These are phyloP conservation scores for Deilephila porcellus DNA, from an alignment of 2,888 invertebrate species.

Conservation along the genomic window DNA sequence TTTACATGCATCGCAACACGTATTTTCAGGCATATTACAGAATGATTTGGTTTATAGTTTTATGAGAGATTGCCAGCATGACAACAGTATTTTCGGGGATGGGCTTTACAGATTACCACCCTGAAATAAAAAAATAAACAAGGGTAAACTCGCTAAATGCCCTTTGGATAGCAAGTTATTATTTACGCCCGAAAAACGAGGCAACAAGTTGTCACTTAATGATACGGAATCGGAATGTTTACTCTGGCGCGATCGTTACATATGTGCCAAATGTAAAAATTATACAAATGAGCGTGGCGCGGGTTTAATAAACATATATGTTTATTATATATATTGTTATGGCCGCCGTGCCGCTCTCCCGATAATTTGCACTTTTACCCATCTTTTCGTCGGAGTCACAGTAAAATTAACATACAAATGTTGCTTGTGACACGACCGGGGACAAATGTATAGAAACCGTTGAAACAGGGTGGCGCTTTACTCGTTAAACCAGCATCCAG, in stretches of 20 bases:
- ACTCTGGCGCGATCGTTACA: conserved; percentile 41
- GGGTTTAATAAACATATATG: conserved; percentile 60
- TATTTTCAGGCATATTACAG: no score
- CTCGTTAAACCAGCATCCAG: conserved; percentile 37
- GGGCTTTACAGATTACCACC: not conserved
- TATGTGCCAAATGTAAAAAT: conserved; percentile 62
- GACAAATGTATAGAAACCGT: conserved; percentile 46
- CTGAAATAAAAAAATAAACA: not conserved
- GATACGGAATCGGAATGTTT: conserved; percentile 34
- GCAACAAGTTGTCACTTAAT: conserved; percentile 46
- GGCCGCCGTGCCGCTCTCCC: conserved; percentile 53
- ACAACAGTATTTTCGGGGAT: no score
- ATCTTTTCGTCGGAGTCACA: conserved; percentile 68
- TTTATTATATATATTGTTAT: no score
- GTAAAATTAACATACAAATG: conserved; percentile 79
- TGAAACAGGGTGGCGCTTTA: conserved; percentile 39
- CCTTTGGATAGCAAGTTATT: not conserved
- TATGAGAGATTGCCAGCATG: no score
- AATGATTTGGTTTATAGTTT: no score
- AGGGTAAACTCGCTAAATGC: not conserved
- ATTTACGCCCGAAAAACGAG: conserved; percentile 18
- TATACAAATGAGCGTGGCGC: conserved; percentile 71
- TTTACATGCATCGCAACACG: no score
- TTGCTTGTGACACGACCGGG: conserved; percentile 52
- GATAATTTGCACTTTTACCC: conserved; percentile 74